Percentiles rank a stretch among this genome's conserved stretches.
Evolutionary conservation across 2,888 invertebrate genomes (phyloP).

Genomic region (Drosophila quinaria): DNA sequence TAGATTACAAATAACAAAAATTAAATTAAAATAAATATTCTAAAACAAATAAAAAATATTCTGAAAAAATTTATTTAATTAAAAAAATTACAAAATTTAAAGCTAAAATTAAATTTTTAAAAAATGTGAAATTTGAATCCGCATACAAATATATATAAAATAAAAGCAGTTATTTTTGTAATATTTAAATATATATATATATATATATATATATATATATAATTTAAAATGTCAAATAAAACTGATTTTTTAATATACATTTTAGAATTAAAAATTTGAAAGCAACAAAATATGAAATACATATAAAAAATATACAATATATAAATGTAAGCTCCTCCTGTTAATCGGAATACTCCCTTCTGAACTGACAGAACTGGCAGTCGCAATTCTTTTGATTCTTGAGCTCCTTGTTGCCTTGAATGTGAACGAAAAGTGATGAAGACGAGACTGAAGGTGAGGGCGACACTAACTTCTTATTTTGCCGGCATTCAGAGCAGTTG

Average conservation of each 20-base stretch:
- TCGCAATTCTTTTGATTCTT: neutral
- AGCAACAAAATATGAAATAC: neutral
- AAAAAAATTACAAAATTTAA: too few species aligned
- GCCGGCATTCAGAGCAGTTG: neutral
- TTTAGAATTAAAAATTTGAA: neutral
- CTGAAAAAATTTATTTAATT: too few species aligned
- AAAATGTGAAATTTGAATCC: too few species aligned
- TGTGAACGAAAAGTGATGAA: neutral
- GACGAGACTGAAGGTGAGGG: neutral
- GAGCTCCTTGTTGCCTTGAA: neutral
- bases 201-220: too few species aligned
- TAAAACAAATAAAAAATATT: too few species aligned
- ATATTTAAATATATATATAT: too few species aligned
- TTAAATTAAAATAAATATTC: too few species aligned
- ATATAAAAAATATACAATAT: conserved; percentile 7
- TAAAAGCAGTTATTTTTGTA: too few species aligned
- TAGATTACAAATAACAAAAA: too few species aligned
- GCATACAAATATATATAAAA: too few species aligned
- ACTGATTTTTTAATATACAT: conserved; percentile 8
- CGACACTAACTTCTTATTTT: neutral
- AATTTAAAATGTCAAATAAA: too few species aligned
- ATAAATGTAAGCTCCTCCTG: conserved; percentile 1
- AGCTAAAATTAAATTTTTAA: too few species aligned
- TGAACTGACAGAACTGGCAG: neutral
- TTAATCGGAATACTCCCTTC: neutral